Base-by-base conservation (phyloP, 1,140 invertebrate genomes). In the Drosophila yakuba region DNA sequence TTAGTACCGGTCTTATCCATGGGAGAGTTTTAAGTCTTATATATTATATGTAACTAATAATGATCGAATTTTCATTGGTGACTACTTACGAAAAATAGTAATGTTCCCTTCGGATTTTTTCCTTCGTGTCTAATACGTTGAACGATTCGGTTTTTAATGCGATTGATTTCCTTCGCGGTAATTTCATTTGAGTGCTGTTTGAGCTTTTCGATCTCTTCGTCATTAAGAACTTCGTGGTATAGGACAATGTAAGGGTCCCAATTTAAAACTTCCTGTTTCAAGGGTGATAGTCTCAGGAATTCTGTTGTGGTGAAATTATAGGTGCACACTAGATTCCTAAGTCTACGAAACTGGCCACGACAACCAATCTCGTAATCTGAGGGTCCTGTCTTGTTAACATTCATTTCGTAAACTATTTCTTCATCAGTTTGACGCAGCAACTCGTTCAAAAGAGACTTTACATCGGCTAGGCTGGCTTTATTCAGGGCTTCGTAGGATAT, bases 201-300 rank as follows among this genome's bases (percentile, higher is more conserved):
- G 52, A 99, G 96, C 2, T 95, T 94, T 55, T 96, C 94, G 61
- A 99, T 99, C 93, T 99, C 98, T 0, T 93, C 86, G 84, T 99
- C 97, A 59, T 94, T 95, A 50, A 99, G 94, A 7, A 98, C 95
- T 81, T 98, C 95, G 92, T 98, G 96, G 92, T 96, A 99, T 23
- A 99, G 94, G 28, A 97, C 94, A 75, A 99, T 96, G 59, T 95
- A 94, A 0, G 98, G 98, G 35, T 97, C 94, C 4, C 96, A 92
- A 92, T 96, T 96, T 28, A 96, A 94, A 80, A 97, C 95, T 93
- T 99, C 98, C 90, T 97, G 95, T 93, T 99, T 99, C 45, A 98
- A 94, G 0, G 97, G 98, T 0, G 95, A 96, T 35, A 99, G 93
- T 58, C 94, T 94, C 1, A 98, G 93, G 85, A 96, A 97, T 0